Evolutionary conservation across 1,140 invertebrate genomes (phyloP), one percentile per base, ranked within the genome.

Genomic region (Subanguina moxae): DNA sequence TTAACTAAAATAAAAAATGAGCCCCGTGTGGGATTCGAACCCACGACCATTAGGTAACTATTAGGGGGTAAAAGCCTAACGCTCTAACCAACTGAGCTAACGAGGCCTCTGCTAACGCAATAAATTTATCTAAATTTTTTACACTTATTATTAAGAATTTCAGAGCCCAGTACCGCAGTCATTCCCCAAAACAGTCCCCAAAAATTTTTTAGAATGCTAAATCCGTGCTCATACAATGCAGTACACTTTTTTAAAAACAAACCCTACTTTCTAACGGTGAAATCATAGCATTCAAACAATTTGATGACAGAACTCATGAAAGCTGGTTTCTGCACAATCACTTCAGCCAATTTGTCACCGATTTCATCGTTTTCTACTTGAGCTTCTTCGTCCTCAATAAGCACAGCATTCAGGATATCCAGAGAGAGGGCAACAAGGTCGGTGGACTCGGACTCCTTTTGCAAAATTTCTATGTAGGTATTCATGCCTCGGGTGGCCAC

Each of bases 301-400:
- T 89, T 88, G 67, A 99, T 84, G 1, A 97, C 85, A 13, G 93
- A 82, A 57, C 88, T 86, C 19, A 97, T 89, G 84, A 93, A 93
- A 68, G 93, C 90, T 17, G 88, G 84, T 74, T 90, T 89, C 84
- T 97, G 97, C 8, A 96, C 90, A 81, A 97, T 95, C 86, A 97
- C 96, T 86, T 98, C 95, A 5, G 95, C 95, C 81, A 99, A 97
- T 82, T 96, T 92, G 80, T 91, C 90, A 11, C 94, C 94, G 58
- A 90, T 82, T 68, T 87, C 85, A 28, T 86, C 83, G 27, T 82
- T 68, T 27, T 81, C 73, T 21, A 46, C 19, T n/a, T 28, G 28
- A 1, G 28, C 17, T 13, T 84, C 84, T 78, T 78, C 76, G 38
- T 75, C 76, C 80, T 92, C 89, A 76, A 89, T 89, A 67, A 92